These are phyloP conservation scores for Psettodes erumei DNA, from an alignment of 2,113 vertebrate species.

Conservation along the genomic window DNA sequence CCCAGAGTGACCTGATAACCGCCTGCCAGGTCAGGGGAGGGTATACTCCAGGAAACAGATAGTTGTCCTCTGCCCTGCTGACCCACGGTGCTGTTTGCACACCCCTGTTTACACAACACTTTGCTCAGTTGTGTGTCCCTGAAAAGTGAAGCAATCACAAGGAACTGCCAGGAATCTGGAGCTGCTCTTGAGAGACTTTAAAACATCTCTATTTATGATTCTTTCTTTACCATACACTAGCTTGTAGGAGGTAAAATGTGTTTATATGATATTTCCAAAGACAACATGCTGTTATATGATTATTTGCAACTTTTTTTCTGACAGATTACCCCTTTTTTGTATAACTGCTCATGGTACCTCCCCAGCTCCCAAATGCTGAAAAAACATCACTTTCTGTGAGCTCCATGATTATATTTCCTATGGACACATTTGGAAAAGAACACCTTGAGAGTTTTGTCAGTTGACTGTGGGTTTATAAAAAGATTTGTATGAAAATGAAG, in stretches of 20 bases:
- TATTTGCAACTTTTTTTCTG: neutral
- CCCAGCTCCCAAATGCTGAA: neutral
- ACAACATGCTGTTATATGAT: neutral
- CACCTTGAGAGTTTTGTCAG: neutral
- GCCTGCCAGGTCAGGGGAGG: constrained; percentile 51
- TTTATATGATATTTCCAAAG: neutral
- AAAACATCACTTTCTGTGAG: neutral
- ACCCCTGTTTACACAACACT: constrained; percentile 50
- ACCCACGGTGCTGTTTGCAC: constrained; percentile 53
- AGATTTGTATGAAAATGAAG: neutral
- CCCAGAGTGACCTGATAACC: constrained; percentile 68
- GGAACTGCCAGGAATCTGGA: constrained; percentile 30
- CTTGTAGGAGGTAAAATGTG: neutral
- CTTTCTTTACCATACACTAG: neutral
- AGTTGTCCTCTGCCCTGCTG: constrained; percentile 61
- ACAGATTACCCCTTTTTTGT: neutral
- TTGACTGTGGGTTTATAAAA: neutral
- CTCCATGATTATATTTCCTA: neutral
- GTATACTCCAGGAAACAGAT: constrained; percentile 63
- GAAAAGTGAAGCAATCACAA: constrained; percentile 38
- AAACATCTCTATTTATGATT: neutral
- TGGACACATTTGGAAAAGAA: neutral
- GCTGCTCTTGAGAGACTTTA: neutral
- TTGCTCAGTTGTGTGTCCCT: constrained; percentile 37
- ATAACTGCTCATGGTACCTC: neutral